A percentile compares a stretch with the other conserved stretches of the same genome.
Conservation (phyloP, 2,113 vertebrate species). For the Ranitomeya variabilis region DNA sequence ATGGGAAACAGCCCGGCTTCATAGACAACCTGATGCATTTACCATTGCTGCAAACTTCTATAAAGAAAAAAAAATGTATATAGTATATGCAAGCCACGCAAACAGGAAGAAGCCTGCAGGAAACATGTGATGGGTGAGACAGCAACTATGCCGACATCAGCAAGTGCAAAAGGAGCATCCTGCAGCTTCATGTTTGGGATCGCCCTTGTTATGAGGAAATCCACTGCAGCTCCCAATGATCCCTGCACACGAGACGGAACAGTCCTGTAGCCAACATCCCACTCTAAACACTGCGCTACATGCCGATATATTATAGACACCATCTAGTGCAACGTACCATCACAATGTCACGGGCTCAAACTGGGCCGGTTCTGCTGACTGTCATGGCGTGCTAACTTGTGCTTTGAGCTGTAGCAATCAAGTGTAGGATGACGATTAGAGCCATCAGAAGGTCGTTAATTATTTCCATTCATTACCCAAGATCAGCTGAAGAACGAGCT, state of each 20-base stretch:
- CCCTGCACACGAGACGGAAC: not conserved
- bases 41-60: not conserved
- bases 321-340: not conserved
- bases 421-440: too few relatives aligned
- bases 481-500: too few relatives aligned
- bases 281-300: not conserved
- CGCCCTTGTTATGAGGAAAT: not conserved
- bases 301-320: not conserved
- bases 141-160: not conserved
- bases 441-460: too few relatives aligned
- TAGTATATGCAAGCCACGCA: not conserved
- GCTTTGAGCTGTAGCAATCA: too few relatives aligned
- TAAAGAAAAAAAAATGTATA: not conserved
- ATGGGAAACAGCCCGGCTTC: not conserved
- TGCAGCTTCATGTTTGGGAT: slow-evolving; percentile 8
- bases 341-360: too few relatives aligned
- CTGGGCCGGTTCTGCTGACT: too few relatives aligned
- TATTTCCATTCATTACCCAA: too few relatives aligned
- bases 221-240: not conserved
- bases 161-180: slow-evolving; percentile 2
- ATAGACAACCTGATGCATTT: not conserved
- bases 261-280: not conserved
- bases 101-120: slow-evolving; percentile 48
- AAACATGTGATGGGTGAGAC: slow-evolving; percentile 34
- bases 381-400: too few relatives aligned